phyloP scores from a whole-genome alignment of 2,113 vertebrate species.

The Bungarus multicinctus region DNA sequence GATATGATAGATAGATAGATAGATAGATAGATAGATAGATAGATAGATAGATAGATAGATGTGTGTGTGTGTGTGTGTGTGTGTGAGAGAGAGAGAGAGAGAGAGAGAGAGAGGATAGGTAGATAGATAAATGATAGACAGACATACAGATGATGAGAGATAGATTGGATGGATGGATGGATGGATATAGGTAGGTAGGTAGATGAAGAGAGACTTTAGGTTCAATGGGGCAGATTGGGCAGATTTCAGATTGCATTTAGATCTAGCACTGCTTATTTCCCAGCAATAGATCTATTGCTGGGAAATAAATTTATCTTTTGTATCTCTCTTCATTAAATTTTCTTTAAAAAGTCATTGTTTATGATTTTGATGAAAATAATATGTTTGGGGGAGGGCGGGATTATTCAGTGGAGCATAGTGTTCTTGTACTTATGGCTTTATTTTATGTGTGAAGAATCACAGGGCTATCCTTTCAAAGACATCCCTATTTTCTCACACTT shows the following conservation, averaged over 20 bases:
- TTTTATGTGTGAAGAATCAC: neutral
- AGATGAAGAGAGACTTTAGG: neutral
- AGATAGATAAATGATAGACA: too few relatives aligned
- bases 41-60: too few relatives aligned
- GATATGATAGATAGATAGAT: too few relatives aligned
- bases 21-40: too few relatives aligned
- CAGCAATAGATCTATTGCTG: neutral
- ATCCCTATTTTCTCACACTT: neutral
- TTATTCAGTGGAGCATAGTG: neutral
- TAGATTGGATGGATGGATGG: too few relatives aligned
- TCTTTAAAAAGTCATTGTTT: neutral
- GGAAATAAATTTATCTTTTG: neutral
- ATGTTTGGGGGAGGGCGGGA: neutral
- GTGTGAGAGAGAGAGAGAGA: too few relatives aligned
- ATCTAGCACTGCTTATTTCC: neutral
- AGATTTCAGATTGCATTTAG: neutral
- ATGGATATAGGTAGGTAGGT: too few relatives aligned
- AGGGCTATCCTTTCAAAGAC: neutral
- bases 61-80: too few relatives aligned
- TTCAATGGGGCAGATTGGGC: neutral
- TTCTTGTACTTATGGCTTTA: neutral
- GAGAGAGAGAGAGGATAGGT: too few relatives aligned
- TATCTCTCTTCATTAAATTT: neutral
- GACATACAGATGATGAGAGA: too few relatives aligned
- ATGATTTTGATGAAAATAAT: neutral